Evolutionary conservation across 2,797 vertebrate species (phyloP).

Genomic region (Helostoma temminkii): DNA sequence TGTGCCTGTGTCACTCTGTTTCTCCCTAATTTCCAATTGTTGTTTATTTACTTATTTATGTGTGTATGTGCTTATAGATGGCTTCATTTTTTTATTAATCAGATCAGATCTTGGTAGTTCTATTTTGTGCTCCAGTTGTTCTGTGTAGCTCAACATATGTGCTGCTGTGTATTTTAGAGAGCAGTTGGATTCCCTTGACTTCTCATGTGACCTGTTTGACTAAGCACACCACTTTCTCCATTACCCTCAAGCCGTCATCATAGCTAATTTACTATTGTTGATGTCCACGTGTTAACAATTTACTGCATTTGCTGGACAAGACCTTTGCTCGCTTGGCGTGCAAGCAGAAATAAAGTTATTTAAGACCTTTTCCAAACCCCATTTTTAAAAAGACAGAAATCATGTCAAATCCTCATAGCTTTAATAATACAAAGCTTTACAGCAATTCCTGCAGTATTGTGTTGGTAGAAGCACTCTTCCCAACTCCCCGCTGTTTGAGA

Average conservation of each 20-base stretch:
- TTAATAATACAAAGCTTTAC: slow-evolving; percentile 2
- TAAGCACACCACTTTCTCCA: slow-evolving; percentile 16
- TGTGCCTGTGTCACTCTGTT: slow-evolving; percentile 29
- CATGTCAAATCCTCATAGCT: not conserved
- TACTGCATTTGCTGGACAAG: slow-evolving; percentile 10
- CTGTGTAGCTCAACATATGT: slow-evolving; percentile 32
- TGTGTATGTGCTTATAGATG: slow-evolving; percentile 14
- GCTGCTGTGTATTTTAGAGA: slow-evolving; percentile 39
- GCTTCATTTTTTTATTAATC: no score
- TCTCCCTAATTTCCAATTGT: not conserved
- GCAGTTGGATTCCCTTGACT: slow-evolving; percentile 26
- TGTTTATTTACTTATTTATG: not conserved
- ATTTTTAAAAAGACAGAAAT: slow-evolving; percentile 3
- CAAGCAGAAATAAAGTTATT: slow-evolving; percentile 11
- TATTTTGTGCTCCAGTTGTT: slow-evolving; percentile 23
- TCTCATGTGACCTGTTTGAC: slow-evolving; percentile 23
- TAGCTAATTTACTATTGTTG: slow-evolving; percentile 14
- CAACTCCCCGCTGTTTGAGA: slow-evolving; percentile 23
- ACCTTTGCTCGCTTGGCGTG: slow-evolving; percentile 2
- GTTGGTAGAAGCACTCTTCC: slow-evolving; percentile 3
- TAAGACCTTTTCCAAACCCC: slow-evolving; percentile 8
- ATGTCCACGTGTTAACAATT: slow-evolving; percentile 4
- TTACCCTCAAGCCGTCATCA: slow-evolving; percentile 23
- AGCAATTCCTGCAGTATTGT: not conserved
- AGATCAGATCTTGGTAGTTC: no score